These are phyloP conservation scores for Amiota minor DNA, from an alignment of 2,888 invertebrate species.

Conservation along the genomic window DNA sequence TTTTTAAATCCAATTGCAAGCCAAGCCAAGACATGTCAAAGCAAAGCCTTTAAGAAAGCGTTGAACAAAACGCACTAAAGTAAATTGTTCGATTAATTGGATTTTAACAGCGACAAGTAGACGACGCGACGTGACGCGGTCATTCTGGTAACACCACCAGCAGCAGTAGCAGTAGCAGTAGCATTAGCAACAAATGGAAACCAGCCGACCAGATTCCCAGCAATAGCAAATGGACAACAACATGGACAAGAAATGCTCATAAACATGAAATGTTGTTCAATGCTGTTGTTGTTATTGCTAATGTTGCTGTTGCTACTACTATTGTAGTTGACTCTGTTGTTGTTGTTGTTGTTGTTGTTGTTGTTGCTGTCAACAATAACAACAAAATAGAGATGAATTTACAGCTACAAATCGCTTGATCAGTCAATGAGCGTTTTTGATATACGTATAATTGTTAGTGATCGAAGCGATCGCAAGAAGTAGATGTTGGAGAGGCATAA, in stretches of 20 bases:
- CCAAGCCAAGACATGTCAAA: background rate
- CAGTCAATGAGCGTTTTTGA: slow-evolving; percentile 61
- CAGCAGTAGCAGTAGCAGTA: slow-evolving; percentile 16
- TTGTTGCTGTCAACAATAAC: slow-evolving; percentile 33
- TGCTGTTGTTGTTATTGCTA: slow-evolving; percentile 7
- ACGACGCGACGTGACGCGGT: slow-evolving; percentile 31
- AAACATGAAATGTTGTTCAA: slow-evolving; percentile 53
- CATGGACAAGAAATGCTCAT: slow-evolving; percentile 30
- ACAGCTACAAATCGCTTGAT: slow-evolving; percentile 72
- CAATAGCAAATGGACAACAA: slow-evolving; percentile 39
- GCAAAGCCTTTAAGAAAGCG: slow-evolving; percentile 14
- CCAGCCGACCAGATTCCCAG: slow-evolving; percentile 32
- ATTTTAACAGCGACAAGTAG: slow-evolving; percentile 68
- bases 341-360: background rate
- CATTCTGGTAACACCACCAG: slow-evolving; percentile 15
- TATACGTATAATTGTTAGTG: slow-evolving; percentile 66
- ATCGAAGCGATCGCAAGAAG: background rate
- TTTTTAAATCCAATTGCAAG: background rate
- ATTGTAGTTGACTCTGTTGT: slow-evolving; percentile 5
- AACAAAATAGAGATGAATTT: slow-evolving; percentile 67
- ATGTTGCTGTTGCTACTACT: slow-evolving; percentile 5
- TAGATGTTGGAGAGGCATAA: background rate
- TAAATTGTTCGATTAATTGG: slow-evolving; percentile 67
- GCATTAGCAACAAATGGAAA: slow-evolving; percentile 15
- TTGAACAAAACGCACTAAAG: slow-evolving; percentile 54